Conservation (phyloP, 2,113 vertebrate species). For the Cyprinodon variegatus region DNA sequence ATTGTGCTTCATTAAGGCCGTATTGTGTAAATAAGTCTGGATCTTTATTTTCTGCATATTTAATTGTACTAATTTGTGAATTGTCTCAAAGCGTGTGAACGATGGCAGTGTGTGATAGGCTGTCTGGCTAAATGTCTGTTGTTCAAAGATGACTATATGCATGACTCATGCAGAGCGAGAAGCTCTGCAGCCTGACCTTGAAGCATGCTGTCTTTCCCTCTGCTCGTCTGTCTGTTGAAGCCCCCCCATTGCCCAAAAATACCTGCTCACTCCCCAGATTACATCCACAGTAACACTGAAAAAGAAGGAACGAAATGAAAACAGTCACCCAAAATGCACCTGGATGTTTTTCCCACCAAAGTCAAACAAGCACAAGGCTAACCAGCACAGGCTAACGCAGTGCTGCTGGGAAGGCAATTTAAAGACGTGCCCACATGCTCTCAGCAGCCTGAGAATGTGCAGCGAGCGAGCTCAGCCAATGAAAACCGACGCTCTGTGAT, state of each 20-base stretch:
- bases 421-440: conserved; percentile 53
- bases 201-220: conserved; percentile 67
- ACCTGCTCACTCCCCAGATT: conserved; percentile 28
- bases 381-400: conserved; percentile 36
- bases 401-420: conserved; percentile 53
- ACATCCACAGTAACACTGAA: conserved; percentile 24
- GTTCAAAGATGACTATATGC: conserved; percentile 70
- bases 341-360: conserved; percentile 17
- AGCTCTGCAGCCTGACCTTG: conserved; percentile 73
- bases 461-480: conserved; percentile 43
- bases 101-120: conserved; percentile 66
- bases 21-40: conserved; percentile 23
- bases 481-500: conserved; percentile 46
- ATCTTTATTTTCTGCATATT: conserved; percentile 37
- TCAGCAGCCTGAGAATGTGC: conserved; percentile 45
- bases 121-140: conserved; percentile 71
- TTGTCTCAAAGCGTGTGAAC: conserved; percentile 68
- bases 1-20: conserved; percentile 18
- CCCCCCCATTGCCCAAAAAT: conserved; percentile 32
- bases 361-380: conserved; percentile 14
- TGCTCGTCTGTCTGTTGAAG: conserved; percentile 49
- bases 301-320: not conserved
- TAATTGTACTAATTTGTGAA: conserved; percentile 14
- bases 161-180: conserved; percentile 73
- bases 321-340: conserved; percentile 15